Conservation (phyloP, 2,888 invertebrate genomes). For the Ashinkailepas kermadecensis region DNA sequence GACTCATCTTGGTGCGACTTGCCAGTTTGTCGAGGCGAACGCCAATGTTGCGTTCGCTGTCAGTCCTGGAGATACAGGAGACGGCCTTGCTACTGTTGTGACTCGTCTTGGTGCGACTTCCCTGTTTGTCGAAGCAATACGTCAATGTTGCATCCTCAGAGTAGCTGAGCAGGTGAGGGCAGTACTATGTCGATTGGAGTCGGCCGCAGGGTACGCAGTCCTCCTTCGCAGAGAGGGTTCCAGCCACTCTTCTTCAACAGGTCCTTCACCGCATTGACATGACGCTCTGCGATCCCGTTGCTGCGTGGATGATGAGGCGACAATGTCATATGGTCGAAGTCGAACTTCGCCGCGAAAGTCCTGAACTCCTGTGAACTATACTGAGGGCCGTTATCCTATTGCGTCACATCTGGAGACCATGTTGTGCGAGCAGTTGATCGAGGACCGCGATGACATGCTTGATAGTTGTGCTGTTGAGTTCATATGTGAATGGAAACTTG, state of each 20-base stretch:
- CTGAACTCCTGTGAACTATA: not conserved
- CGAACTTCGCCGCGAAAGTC: not conserved
- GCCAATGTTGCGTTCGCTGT: too few relatives aligned
- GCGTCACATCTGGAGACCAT: not conserved
- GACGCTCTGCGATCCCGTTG: not conserved
- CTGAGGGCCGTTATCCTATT: not conserved
- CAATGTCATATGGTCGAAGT: not conserved
- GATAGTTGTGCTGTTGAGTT: not conserved
- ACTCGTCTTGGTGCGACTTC: too few relatives aligned
- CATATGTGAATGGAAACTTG: not conserved
- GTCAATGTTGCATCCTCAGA: not conserved
- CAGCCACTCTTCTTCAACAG: not conserved
- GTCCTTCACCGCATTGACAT: not conserved
- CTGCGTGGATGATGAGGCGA: not conserved
- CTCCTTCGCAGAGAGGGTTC: not conserved
- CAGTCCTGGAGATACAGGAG: too few relatives aligned
- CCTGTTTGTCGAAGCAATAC: not conserved
- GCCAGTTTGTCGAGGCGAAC: too few relatives aligned
- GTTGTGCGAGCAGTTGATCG: not conserved
- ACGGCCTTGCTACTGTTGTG: too few relatives aligned
- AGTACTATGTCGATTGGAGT: not conserved
- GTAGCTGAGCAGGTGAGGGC: not conserved
- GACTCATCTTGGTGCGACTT: too few relatives aligned
- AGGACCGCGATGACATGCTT: not conserved
- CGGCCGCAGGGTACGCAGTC: not conserved